Evolutionary conservation across 2,113 vertebrate species (phyloP).

Genomic region (Strigops habroptila): DNA sequence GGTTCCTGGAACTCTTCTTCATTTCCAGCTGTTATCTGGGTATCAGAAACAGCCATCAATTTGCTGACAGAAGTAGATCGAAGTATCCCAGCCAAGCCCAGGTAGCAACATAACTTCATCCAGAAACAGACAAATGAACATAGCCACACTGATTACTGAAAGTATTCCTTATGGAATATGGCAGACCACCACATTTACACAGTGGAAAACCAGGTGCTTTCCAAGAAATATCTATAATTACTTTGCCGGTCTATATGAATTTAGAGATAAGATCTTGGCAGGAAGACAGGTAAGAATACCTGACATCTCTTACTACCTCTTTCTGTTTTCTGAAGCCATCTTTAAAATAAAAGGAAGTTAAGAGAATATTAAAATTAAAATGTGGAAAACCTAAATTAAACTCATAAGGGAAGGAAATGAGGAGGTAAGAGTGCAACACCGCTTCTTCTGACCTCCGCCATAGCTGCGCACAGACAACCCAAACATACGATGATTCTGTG

Average conservation of each 20-base stretch:
- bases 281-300: neutral
- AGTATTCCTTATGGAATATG: neutral
- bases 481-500: neutral
- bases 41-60: neutral
- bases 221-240: neutral
- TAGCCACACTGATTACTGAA: neutral
- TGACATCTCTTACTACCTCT: neutral
- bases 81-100: neutral
- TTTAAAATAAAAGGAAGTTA: neutral
- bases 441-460: neutral
- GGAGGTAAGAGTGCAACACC: accelerated
- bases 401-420: neutral
- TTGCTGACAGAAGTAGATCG: neutral
- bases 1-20: neutral
- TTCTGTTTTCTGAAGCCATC: neutral
- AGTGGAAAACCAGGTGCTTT: neutral
- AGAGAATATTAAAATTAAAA: neutral
- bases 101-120: neutral
- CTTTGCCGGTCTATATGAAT: neutral
- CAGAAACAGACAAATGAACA: neutral
- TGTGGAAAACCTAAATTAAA: neutral
- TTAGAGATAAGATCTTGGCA: neutral
- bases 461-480: neutral
- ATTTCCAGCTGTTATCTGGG: neutral
- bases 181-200: neutral